A percentile compares a stretch with the other conserved stretches of the same genome.
phyloP scores from a whole-genome alignment of 2,888 invertebrate species.

The Hoplodrina blanda region DNA sequence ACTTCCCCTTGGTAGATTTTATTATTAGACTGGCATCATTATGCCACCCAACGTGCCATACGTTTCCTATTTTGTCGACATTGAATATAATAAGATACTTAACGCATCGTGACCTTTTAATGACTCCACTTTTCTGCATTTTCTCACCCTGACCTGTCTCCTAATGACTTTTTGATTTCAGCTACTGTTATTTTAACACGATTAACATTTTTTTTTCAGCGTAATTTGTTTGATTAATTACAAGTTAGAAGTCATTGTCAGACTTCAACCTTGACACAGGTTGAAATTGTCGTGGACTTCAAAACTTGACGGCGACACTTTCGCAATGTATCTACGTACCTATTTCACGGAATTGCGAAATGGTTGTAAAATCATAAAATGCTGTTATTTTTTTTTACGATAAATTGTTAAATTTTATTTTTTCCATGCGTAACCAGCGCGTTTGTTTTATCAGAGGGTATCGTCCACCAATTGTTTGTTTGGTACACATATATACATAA shows the following conservation, averaged over 20 bases:
- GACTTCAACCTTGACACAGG: conserved; percentile 72
- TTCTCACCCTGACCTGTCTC: conserved; percentile 58
- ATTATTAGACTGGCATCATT: conserved; percentile 6
- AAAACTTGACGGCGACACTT: conserved; percentile 67
- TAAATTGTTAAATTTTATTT: conserved; percentile 11
- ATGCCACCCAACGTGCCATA: conserved; percentile 1
- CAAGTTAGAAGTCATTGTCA: conserved; percentile 60
- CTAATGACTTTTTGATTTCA: conserved; percentile 66
- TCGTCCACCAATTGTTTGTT: not conserved
- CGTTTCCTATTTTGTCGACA: conserved; percentile 20
- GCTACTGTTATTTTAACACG: conserved; percentile 34
- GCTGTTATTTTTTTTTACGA: conserved; percentile 3
- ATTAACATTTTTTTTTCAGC: conserved; percentile 50
- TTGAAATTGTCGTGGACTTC: conserved; percentile 56
- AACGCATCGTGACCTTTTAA: conserved; percentile 36
- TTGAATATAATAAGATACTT: conserved; percentile 48
- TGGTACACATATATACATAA: not conserved
- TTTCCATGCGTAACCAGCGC: not conserved
- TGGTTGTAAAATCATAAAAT: conserved; percentile 26
- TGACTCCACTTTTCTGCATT: conserved; percentile 34
- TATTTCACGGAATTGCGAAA: conserved; percentile 52
- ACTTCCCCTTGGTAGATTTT: too few relatives aligned
- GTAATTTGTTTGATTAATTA: conserved; percentile 59
- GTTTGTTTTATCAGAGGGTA: too few relatives aligned
- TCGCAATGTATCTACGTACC: conserved; percentile 59